Evolutionary conservation across 1,140 invertebrate genomes (phyloP).

Genomic region (Gryllus bimaculatus): DNA sequence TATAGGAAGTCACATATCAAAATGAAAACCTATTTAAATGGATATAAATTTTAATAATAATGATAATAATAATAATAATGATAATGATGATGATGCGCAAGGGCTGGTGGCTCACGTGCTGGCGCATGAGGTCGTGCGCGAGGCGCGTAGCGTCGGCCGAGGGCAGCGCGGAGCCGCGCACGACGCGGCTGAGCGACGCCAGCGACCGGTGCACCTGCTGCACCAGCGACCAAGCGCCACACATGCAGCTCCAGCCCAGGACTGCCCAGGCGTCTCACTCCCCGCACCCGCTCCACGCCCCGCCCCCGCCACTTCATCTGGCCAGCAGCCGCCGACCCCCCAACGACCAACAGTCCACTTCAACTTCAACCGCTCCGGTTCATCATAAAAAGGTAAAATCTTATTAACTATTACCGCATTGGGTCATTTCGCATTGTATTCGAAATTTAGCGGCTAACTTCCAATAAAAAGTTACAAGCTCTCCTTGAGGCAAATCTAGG

Average conservation of each 20-base stretch:
- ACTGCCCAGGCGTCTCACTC: conserved; percentile 39
- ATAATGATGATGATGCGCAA: no score
- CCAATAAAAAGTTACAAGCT: no score
- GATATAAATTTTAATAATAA: no score
- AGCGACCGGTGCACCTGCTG: conserved; percentile 47
- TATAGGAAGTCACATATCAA: no score
- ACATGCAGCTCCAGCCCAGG: conserved; percentile 45
- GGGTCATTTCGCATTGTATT: background rate
- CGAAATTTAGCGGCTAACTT: no score
- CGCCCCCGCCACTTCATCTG: conserved; percentile 10
- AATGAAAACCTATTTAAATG: no score
- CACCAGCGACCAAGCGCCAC: conserved; percentile 38
- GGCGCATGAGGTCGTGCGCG: conserved; percentile 44
- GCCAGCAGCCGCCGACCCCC: conserved; percentile 14
- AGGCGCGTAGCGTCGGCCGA: conserved; percentile 41
- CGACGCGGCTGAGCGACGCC: conserved; percentile 50
- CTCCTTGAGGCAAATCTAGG: no score
- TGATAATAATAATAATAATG: no score
- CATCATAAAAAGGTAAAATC: no score
- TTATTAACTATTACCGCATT: background rate
- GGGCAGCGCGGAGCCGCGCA: conserved; percentile 45
- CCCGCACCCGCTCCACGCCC: background rate
- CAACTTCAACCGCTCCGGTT: no score
- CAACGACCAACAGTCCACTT: background rate
- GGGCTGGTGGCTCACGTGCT: conserved; percentile 38